These are phyloP conservation scores for Chymomyza costata DNA, from an alignment of 1,140 invertebrate species.

Conservation along the genomic window DNA sequence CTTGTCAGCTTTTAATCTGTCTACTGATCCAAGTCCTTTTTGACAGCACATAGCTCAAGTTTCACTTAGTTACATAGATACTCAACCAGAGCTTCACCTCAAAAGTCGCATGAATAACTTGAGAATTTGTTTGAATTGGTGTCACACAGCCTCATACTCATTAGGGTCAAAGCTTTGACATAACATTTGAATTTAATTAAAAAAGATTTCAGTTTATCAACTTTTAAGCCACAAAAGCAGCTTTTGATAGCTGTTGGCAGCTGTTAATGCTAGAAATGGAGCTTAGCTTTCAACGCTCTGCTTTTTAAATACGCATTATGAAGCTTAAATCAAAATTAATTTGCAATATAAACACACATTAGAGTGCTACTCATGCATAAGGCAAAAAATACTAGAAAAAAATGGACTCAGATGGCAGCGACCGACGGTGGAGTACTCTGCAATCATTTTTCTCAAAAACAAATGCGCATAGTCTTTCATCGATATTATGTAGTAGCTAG, in stretches of 20 bases:
- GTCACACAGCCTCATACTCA: conserved; percentile 13
- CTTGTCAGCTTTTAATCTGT: conserved; percentile 13
- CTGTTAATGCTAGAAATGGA: conserved; percentile 19
- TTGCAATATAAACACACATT: conserved; percentile 23
- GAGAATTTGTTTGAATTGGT: conserved; percentile 33
- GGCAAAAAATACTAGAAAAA: conserved; percentile 13
- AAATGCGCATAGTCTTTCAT: too few relatives aligned
- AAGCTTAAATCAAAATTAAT: conserved; percentile 44
- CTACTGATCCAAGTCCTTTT: conserved; percentile 21
- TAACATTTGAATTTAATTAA: conserved; percentile 64
- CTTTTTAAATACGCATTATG: conserved; percentile 42
- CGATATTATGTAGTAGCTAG: too few relatives aligned
- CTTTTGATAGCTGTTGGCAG: conserved; percentile 21
- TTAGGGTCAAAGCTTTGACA: conserved; percentile 41
- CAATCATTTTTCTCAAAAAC: too few relatives aligned
- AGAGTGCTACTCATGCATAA: neutral
- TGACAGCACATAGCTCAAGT: conserved; percentile 19
- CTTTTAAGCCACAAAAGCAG: conserved; percentile 47
- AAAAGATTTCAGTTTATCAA: conserved; percentile 45
- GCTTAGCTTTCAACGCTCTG: neutral
- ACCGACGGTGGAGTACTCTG: too few relatives aligned
- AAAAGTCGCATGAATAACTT: conserved; percentile 30
- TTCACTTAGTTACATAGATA: conserved; percentile 16
- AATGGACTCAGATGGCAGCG: too few relatives aligned
- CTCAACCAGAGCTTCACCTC: conserved; percentile 6